Conservation (phyloP, 2,113 vertebrate genomes). For the Cephalopholis sonnerati region DNA sequence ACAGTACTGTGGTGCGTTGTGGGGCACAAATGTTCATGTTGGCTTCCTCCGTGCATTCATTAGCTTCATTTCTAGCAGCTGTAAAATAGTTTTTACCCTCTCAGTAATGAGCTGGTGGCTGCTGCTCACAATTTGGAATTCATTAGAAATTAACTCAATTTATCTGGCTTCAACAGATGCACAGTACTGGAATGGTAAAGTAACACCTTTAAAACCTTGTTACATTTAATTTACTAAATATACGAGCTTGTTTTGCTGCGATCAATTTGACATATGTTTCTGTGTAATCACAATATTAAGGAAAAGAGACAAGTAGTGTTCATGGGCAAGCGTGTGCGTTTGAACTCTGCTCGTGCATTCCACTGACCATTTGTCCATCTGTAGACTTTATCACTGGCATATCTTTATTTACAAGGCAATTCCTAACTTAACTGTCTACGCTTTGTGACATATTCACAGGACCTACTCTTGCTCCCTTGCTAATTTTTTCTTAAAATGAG, state of each 20-base stretch:
- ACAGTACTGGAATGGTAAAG: background rate
- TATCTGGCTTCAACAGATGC: background rate
- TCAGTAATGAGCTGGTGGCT: slow-evolving; percentile 13
- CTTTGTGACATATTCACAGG: no score
- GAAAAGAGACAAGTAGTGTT: background rate
- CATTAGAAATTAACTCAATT: background rate
- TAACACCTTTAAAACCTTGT: background rate
- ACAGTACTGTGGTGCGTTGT: background rate
- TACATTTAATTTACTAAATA: background rate
- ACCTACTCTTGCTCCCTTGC: background rate
- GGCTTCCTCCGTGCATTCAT: slow-evolving; percentile 7
- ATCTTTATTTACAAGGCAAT: no score
- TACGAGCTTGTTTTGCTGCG: background rate
- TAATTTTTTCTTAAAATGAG: no score
- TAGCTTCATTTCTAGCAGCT: slow-evolving; percentile 8
- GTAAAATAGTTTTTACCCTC: background rate
- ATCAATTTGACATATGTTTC: background rate
- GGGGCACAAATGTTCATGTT: slow-evolving; percentile 16
- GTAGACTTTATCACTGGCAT: no score
- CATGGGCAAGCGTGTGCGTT: no score
- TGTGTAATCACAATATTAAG: background rate
- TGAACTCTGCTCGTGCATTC: no score
- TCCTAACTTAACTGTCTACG: no score
- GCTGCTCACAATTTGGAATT: background rate
- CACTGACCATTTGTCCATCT: no score